Percentiles rank a stretch among this genome's conserved stretches.
Evolutionary conservation across 2,888 invertebrate species (phyloP).

Genomic region (Mythimna impura): DNA sequence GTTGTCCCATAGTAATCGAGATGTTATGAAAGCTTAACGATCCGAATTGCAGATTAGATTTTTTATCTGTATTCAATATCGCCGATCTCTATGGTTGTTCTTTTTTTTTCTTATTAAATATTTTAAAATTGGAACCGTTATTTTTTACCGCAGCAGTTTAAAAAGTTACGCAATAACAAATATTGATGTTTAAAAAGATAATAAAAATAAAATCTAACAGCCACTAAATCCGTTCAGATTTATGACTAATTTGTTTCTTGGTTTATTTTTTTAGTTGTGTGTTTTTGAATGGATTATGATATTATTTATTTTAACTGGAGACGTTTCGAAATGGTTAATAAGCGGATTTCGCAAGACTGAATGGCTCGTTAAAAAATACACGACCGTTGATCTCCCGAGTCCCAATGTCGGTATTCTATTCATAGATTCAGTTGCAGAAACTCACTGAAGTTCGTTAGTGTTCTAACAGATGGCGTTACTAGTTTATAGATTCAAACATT

Average conservation of each 20-base stretch:
- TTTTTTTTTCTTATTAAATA: conserved; percentile 10
- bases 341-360: conserved; percentile 34
- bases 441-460: conserved; percentile 38
- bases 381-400: conserved; percentile 45
- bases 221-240: conserved; percentile 47
- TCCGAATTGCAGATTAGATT: conserved; percentile 37
- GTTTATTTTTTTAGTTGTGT: conserved; percentile 53
- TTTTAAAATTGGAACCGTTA: conserved; percentile 28
- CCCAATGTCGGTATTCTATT: conserved; percentile 56
- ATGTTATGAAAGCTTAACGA: conserved; percentile 22
- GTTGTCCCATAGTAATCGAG: conserved; percentile 25
- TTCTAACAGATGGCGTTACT: conserved; percentile 59
- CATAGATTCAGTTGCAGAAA: conserved; percentile 46
- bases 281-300: conserved; percentile 42
- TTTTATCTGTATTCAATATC: conserved; percentile 32
- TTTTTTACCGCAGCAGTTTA: conserved; percentile 19
- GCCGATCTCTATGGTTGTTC: conserved; percentile 21
- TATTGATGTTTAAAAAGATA: conserved; percentile 42
- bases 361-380: conserved; percentile 33
- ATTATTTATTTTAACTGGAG: conserved; percentile 33
- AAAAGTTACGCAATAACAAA: conserved; percentile 40
- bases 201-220: conserved; percentile 31
- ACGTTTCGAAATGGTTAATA: conserved; percentile 30
- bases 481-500: background rate
- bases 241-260: conserved; percentile 44